Percentiles rank a stretch among this genome's conserved stretches.
Evolutionary conservation across 2,888 invertebrate species (phyloP).

Genomic region (Ormyrus nitidulus): DNA sequence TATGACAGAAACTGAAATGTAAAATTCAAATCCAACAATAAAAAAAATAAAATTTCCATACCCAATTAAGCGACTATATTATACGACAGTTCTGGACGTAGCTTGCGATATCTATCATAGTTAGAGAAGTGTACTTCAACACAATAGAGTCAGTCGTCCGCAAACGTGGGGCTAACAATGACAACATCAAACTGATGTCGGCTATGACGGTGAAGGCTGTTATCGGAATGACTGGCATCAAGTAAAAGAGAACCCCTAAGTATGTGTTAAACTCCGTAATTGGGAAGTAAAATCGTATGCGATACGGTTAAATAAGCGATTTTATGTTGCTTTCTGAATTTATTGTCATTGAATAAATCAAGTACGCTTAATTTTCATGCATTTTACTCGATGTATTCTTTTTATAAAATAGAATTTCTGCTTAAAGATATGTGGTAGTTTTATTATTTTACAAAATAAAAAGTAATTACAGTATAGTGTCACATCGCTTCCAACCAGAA

Average conservation of each 20-base stretch:
- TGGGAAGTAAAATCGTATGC: slow-evolving; percentile 19
- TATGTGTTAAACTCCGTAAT: slow-evolving; percentile 6
- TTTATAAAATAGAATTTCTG: too few species aligned
- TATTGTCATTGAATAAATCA: too few species aligned
- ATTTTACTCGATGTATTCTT: too few species aligned
- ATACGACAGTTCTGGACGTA: slow-evolving; percentile 8
- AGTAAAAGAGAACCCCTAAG: slow-evolving; percentile 13
- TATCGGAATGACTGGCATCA: slow-evolving; percentile 26
- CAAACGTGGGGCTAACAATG: slow-evolving; percentile 51
- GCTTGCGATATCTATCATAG: slow-evolving; percentile 10
- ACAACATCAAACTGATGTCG: slow-evolving; percentile 23
- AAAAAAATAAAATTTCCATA: slow-evolving; percentile 7
- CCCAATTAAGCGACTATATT: slow-evolving; percentile 52
- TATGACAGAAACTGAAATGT: background rate
- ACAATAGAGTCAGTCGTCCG: slow-evolving; percentile 51
- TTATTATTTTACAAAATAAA: too few species aligned
- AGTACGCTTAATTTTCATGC: too few species aligned
- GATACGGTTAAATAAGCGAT: slow-evolving; percentile 17
- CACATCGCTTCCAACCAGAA: too few species aligned
- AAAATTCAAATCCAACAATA: background rate
- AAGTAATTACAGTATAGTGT: too few species aligned
- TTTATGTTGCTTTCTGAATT: background rate
- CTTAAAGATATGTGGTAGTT: too few species aligned
- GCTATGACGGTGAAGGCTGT: slow-evolving; percentile 18
- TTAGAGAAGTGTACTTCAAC: slow-evolving; percentile 20